Evolutionary conservation across 2,113 vertebrate genomes (phyloP), one percentile per base, ranked within the genome.

Genomic region (Psilopogon haemacephalus): DNA sequence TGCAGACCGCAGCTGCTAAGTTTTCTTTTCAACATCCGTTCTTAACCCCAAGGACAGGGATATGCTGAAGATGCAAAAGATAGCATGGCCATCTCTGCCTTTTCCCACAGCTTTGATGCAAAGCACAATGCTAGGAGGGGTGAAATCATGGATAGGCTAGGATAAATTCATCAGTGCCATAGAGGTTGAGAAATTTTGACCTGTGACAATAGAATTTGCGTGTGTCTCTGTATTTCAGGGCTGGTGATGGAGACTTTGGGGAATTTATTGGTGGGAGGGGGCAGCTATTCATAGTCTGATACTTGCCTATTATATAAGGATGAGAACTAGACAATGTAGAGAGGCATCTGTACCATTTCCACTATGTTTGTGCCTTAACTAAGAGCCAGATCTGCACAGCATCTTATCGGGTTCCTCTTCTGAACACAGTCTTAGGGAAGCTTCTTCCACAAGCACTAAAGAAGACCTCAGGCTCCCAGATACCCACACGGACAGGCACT

Each of bases 1-100:
- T 1, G 0, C 12, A 56, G 33, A 64, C 35, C 2, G 0, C 5
- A 59, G 21, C 2, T 68, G 33, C 28, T 17, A 32, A 76, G n/a
- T 54, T 76, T 79, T 58, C 19, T 48, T 35, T 27, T 65, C 30
- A 42, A n/a, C 21, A 40, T 78, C 14, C 2, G 2, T n/a, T 72
- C 46, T 64, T 79, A 12, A 21, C 7, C 9, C 62, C 6, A 13
- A 81, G 20, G 15, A 65, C 10, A 75, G 13, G 38, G 54, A 58
- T 4, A 5, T 33, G 20, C 48, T 64, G 20, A 42, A 64, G 70
- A 70, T 37, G 15, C 15, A 56, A 64, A 67, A 74, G 44, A 3
- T 8, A 32, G 8, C 8, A n/a, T 17, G 0, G 3, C 19, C 23
- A 56, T 20, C 23, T 40, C 19, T 48, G 73, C 30, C 12, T 71